Conservation (phyloP, 2,888 invertebrate species). For the Mesochorus sp. region DNA sequence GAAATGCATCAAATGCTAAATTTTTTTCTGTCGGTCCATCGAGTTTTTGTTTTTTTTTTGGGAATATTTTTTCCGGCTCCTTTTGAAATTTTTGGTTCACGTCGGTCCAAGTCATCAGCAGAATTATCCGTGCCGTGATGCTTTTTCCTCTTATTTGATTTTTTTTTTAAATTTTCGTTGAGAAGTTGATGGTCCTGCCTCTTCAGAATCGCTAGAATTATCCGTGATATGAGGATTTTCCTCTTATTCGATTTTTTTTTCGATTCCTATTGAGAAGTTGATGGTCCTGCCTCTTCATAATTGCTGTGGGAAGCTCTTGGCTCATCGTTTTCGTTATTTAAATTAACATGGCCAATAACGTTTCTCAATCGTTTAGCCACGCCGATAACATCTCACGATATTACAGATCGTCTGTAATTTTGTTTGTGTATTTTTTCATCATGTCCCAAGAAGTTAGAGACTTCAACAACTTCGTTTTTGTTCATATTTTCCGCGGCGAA, state of each 20-base stretch:
- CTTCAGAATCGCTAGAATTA: no score
- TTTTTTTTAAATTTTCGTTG: not conserved
- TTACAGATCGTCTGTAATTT: constrained; percentile 38
- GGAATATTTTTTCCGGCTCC: no score
- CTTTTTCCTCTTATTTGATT: not conserved
- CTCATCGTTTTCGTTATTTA: no score
- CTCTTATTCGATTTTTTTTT: no score
- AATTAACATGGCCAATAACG: constrained; percentile 14
- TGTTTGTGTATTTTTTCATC: constrained; percentile 32
- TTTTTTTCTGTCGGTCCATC: not conserved
- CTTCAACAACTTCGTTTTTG: constrained; percentile 41
- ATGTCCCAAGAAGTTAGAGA: constrained; percentile 53
- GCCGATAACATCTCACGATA: constrained; percentile 31
- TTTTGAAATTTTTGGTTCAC: not conserved
- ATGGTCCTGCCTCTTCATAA: not conserved
- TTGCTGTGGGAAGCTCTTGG: no score
- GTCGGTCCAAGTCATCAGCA: not conserved
- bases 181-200: not conserved
- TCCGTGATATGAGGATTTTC: no score
- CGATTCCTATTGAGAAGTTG: no score
- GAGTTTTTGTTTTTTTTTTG: not conserved
- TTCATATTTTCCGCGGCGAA: constrained; percentile 39
- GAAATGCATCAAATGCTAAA: not conserved
- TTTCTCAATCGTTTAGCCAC: constrained; percentile 43
- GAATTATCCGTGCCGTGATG: not conserved